Evolutionary conservation across 2,113 vertebrate genomes (phyloP), one percentile per base, ranked within the genome.

Genomic region (Scytalopus superciliaris): DNA sequence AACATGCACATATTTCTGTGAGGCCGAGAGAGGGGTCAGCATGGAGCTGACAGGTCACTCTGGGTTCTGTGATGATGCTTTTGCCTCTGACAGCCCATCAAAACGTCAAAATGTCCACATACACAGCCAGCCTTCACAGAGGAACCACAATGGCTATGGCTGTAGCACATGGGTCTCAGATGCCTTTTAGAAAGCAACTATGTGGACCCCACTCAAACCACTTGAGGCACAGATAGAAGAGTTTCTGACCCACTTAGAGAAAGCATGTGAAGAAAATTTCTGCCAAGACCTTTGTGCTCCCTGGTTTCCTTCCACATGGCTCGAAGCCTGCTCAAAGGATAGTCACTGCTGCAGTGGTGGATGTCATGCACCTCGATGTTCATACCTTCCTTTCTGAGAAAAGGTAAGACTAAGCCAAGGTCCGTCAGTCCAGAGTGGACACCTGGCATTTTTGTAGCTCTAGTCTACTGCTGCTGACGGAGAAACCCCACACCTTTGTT

Each of bases 1-100:
- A 84, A 31, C 5, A 3, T 33, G 28, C 0, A 0, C 6, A 8
- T 33, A 11, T 49, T 87, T 45, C 22, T 37, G 28, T 14, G 47
- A 25, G 22, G 42, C 35, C 40, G 52, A 27, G n/a, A 31, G 53
- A 66, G 44, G 73, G 56, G 35, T 3, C 44, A n/a, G 66, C 2
- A 2, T 1, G 40, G 49, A 76, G 78, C 40, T 56, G 73, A 37
- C 19, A 49, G 56, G 37, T 69, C 44, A 9, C n/a, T 30, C 40
- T 12, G 12, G 49, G n/a, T 2, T 86, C 55, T 57, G 57, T 12
- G 40, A 31, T 30, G 49, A 33, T 12, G 40, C 2, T 79, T 83
- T 45, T 40, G 8, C 39, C 66, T 62, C 37, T 33, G 12, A 42
- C 1, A 60, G 81, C 42, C 45, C 81, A 69, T 18, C 57, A 19